Conservation (phyloP, 1,140 invertebrate species). For the Drosophila oshimai region DNA sequence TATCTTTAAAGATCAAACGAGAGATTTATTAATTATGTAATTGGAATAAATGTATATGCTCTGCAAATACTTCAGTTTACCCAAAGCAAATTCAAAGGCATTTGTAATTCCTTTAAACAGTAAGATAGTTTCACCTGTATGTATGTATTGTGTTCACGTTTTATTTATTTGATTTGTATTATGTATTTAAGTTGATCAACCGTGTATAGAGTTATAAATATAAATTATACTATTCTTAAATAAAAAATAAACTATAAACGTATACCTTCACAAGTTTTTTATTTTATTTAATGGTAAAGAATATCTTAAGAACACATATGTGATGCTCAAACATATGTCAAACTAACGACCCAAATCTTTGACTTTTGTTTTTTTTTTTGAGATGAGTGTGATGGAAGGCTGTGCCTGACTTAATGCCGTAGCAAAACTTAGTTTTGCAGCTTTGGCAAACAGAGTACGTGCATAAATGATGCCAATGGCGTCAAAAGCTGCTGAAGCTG, state of each 20-base stretch:
- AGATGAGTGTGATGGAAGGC: background rate
- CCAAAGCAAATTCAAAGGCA: background rate
- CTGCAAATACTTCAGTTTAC: background rate
- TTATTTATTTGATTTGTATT: constrained; percentile 36
- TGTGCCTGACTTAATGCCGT: constrained; percentile 1
- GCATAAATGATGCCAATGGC: constrained; percentile 29
- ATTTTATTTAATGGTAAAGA: too few species aligned
- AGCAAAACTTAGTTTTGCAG: constrained; percentile 17
- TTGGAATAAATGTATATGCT: too few species aligned
- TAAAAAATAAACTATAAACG: background rate
- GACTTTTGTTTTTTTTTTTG: constrained; percentile 1
- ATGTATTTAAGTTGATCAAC: constrained; percentile 29
- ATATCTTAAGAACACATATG: too few species aligned
- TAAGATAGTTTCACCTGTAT: constrained; percentile 2
- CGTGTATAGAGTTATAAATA: constrained; percentile 17
- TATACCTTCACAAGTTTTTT: background rate
- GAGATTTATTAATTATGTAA: too few species aligned
- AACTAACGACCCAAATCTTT: background rate
- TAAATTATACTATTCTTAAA: constrained; percentile 23
- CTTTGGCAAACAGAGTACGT: constrained; percentile 22
- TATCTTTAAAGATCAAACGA: too few species aligned
- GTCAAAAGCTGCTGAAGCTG: constrained; percentile 12
- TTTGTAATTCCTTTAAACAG: constrained; percentile 18
- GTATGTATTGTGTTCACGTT: constrained; percentile 22
- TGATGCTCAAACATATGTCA: background rate